Evolutionary conservation across 2,888 invertebrate genomes (phyloP).

Genomic region (Drosophila neonasuta): DNA sequence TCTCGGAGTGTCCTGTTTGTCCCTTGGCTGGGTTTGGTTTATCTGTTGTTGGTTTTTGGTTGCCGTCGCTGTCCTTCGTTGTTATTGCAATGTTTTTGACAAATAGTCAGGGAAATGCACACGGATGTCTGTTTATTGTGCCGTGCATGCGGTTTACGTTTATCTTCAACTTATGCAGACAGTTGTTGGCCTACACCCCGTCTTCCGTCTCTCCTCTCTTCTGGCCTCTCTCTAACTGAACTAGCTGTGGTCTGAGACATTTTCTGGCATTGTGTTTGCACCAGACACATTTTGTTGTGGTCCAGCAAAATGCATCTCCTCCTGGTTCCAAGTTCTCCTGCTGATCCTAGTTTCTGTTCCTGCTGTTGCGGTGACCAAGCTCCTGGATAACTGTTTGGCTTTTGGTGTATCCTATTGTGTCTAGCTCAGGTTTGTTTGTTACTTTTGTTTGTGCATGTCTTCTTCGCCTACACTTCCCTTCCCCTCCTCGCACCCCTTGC

Average conservation of each 20-base stretch:
- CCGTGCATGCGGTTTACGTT: constrained; percentile 77
- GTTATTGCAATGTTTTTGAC: constrained; percentile 77
- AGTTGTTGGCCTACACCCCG: constrained; percentile 46
- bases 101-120: constrained; percentile 77
- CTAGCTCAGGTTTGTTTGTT: constrained; percentile 55
- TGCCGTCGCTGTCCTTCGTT: constrained; percentile 52
- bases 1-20: background rate
- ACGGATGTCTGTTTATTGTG: constrained; percentile 77
- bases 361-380: constrained; percentile 48
- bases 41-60: constrained; percentile 63
- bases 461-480: background rate
- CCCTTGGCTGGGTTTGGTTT: constrained; percentile 28
- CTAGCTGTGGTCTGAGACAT: constrained; percentile 71
- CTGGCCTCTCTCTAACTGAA: constrained; percentile 18
- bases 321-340: constrained; percentile 17
- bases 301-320: constrained; percentile 37
- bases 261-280: constrained; percentile 65
- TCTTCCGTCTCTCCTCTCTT: background rate
- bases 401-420: constrained; percentile 54
- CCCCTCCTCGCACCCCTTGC: background rate
- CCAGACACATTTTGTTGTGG: constrained; percentile 74
- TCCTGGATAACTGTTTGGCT: constrained; percentile 49
- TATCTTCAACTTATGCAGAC: constrained; percentile 76
- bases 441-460: constrained; percentile 35
- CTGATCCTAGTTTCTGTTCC: background rate